Evolutionary conservation across 2,888 invertebrate genomes (phyloP).

Genomic region (Acanthoscelides obtectus): DNA sequence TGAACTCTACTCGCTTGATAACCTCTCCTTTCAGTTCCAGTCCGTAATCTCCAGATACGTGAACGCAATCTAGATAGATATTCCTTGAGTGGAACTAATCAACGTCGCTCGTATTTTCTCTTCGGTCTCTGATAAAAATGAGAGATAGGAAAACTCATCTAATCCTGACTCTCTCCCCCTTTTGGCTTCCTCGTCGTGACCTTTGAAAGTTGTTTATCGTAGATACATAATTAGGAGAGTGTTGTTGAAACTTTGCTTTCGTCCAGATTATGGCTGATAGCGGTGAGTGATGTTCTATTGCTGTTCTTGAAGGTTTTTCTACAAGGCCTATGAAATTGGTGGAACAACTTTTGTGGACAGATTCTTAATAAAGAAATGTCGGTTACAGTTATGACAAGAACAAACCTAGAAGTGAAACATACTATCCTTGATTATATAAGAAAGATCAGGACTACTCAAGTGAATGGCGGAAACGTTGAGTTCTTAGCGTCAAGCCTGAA

Average conservation of each 20-base stretch:
- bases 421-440: too few species aligned
- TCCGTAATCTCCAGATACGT: neutral
- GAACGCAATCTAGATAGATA: neutral
- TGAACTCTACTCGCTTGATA: neutral
- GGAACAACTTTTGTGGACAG: too few species aligned
- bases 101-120: neutral
- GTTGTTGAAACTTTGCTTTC: neutral
- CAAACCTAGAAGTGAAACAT: too few species aligned
- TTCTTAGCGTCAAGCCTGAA: too few species aligned
- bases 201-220: neutral
- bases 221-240: neutral
- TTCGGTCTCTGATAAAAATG: neutral
- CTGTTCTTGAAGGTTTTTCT: too few species aligned
- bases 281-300: neutral
- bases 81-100: neutral
- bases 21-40: neutral
- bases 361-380: too few species aligned
- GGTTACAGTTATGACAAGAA: too few species aligned
- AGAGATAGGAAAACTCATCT: neutral
- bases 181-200: neutral
- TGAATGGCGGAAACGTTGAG: too few species aligned
- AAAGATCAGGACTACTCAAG: too few species aligned
- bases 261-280: neutral
- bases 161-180: neutral
- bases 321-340: too few species aligned